A percentile compares a stretch with the other conserved stretches of the same genome.
Conservation (phyloP, 2,797 vertebrate genomes). For the Macroramphosus scolopax region DNA sequence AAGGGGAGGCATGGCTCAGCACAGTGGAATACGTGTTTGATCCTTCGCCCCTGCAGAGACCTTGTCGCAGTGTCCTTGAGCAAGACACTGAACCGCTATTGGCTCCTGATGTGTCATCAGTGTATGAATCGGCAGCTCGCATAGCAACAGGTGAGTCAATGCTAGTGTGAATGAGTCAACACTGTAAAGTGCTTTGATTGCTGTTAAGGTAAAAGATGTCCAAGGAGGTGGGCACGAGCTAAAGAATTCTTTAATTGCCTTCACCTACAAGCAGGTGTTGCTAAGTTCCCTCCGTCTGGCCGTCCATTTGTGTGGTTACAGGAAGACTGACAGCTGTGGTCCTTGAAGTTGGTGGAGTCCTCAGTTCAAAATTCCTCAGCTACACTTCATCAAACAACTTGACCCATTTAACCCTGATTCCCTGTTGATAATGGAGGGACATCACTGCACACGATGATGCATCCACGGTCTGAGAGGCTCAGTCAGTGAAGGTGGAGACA, state of each 20-base stretch:
- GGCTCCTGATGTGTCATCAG: too few species aligned
- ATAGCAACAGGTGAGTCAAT: too few species aligned
- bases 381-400: constrained; percentile 15
- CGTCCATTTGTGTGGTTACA: background rate
- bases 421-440: constrained; percentile 4
- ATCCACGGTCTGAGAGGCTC: constrained; percentile 13
- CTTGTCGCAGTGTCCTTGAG: too few species aligned
- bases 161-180: too few species aligned
- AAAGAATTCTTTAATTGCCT: background rate
- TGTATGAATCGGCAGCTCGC: too few species aligned
- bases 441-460: constrained; percentile 12
- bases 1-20: too few species aligned
- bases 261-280: background rate
- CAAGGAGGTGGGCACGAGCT: background rate
- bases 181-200: too few species aligned
- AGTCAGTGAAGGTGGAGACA: constrained; percentile 21
- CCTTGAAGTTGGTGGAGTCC: background rate
- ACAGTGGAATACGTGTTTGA: too few species aligned
- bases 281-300: too few species aligned
- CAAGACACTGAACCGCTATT: too few species aligned
- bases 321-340: background rate
- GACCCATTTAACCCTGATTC: constrained; percentile 1
- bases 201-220: too few species aligned
- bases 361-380: constrained; percentile 1
- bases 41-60: too few species aligned